These are phyloP conservation scores for Protosalanx chinensis DNA, from an alignment of 2,797 vertebrate genomes.

Conservation along the genomic window DNA sequence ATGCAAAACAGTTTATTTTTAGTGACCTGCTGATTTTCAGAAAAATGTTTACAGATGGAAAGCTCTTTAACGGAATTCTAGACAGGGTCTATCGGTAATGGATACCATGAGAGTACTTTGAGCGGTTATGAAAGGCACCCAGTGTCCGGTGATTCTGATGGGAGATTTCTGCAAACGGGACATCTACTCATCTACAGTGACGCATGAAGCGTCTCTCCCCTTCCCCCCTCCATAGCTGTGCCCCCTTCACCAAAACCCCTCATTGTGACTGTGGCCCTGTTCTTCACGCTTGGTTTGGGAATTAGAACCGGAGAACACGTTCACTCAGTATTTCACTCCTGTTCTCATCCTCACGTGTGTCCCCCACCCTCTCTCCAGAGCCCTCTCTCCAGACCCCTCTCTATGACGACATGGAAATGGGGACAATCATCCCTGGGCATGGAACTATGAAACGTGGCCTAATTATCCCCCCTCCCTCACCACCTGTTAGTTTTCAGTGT, in stretches of 20 bases:
- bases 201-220: constrained; percentile 3
- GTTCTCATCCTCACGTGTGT: constrained; percentile 16
- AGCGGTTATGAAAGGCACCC: constrained; percentile 1
- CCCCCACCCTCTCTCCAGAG: constrained; percentile 32
- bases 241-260: constrained; percentile 25
- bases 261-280: constrained; percentile 43
- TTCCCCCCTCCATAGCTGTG: not conserved
- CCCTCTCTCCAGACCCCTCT: constrained; percentile 44
- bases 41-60: not conserved
- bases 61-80: constrained; percentile 12
- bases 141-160: not conserved
- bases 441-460: constrained; percentile 20
- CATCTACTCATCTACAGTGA: constrained; percentile 6
- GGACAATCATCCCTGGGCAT: not conserved
- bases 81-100: not conserved
- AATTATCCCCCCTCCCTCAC: constrained; percentile 32
- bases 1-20: too few species aligned
- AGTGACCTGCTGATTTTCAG: too few species aligned
- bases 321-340: constrained; percentile 36
- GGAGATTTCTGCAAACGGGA: not conserved
- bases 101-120: constrained; percentile 2
- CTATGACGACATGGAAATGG: constrained; percentile 38
- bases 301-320: constrained; percentile 48
- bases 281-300: constrained; percentile 62
- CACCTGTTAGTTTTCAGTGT: constrained; percentile 62